Conservation (phyloP, 1,140 invertebrate genomes). For the Cyclina sinensis region DNA sequence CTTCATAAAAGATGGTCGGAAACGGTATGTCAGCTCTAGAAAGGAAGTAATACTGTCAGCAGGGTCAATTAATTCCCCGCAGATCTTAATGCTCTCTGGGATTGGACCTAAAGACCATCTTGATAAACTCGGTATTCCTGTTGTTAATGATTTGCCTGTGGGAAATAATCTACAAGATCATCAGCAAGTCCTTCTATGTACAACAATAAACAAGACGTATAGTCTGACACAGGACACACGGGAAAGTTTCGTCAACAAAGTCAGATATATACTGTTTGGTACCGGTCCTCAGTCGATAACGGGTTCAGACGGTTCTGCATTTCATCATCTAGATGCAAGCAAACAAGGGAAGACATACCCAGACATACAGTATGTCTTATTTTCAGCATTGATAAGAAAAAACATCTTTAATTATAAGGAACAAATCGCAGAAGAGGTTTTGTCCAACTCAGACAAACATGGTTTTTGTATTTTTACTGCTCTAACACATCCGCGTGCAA, state of each 20-base stretch:
- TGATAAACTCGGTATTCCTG: conserved; percentile 28
- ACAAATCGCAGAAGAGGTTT: neutral
- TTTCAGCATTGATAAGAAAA: neutral
- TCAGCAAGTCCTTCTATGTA: neutral
- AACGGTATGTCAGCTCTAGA: conserved; percentile 26
- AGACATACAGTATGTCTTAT: conserved; percentile 12
- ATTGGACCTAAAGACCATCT: conserved; percentile 90
- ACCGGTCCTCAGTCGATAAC: neutral
- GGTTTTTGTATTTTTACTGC: neutral
- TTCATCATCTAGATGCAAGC: neutral
- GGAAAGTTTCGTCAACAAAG: neutral
- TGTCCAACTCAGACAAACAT: neutral
- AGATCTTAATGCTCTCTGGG: conserved; percentile 96
- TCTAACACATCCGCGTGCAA: conserved; percentile 72
- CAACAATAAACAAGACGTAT: neutral
- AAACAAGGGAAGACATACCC: conserved; percentile 15
- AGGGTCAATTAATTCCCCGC: conserved; percentile 94
- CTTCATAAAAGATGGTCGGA: neutral
- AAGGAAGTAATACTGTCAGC: conserved; percentile 87
- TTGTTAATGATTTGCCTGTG: conserved; percentile 34
- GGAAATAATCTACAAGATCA: conserved; percentile 45
- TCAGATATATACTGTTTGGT: conserved; percentile 24
- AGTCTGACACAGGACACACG: neutral
- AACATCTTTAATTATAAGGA: neutral
- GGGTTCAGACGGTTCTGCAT: conserved; percentile 3